Evolutionary conservation across 2,797 vertebrate genomes (phyloP).

Genomic region (Notolabrus celidotus): DNA sequence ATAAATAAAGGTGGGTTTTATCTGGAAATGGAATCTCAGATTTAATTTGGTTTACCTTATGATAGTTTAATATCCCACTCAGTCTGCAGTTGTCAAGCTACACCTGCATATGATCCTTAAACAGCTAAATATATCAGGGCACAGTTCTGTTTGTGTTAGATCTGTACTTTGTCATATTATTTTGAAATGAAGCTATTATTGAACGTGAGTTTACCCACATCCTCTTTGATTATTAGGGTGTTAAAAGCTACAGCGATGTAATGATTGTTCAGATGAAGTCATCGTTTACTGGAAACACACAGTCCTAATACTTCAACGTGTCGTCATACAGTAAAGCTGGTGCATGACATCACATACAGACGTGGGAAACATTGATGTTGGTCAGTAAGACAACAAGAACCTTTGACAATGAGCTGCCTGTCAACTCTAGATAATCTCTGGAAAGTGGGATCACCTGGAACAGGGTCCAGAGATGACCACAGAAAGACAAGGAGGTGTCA

Average conservation of each 20-base stretch:
- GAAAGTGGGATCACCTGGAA: too few relatives aligned
- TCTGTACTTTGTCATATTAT: too few relatives aligned
- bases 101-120: background rate
- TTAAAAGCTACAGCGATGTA: background rate
- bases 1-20: constrained; percentile 26
- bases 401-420: background rate
- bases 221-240: background rate
- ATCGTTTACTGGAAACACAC: background rate
- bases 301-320: too few relatives aligned
- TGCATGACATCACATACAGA: background rate
- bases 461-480: too few relatives aligned
- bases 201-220: background rate
- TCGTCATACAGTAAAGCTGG: background rate
- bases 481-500: too few relatives aligned
- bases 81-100: constrained; percentile 7
- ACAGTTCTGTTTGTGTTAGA: background rate
- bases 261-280: constrained; percentile 6
- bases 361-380: background rate
- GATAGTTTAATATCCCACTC: constrained; percentile 22
- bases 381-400: background rate
- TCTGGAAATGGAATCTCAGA: constrained; percentile 23
- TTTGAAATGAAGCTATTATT: constrained; percentile 8
- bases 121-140: background rate
- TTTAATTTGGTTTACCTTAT: constrained; percentile 16
- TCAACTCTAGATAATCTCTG: background rate